Percentiles rank a stretch among this genome's conserved stretches.
Conservation (phyloP, 2,113 vertebrate genomes). For the Toxotes chatareus region DNA sequence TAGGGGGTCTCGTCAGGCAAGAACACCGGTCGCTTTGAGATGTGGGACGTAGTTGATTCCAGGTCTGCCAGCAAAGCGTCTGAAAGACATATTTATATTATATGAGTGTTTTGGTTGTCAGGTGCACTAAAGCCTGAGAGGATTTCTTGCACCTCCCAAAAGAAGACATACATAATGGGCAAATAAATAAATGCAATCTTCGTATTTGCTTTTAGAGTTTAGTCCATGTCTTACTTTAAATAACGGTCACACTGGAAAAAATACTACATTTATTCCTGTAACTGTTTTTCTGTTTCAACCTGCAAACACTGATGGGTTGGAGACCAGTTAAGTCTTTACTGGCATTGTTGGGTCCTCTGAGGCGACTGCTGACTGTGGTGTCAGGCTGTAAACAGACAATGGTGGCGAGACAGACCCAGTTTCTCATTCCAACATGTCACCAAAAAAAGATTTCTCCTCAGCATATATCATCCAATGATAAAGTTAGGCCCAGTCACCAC, state of each 20-base stretch:
- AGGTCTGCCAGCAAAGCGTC: constrained; percentile 96
- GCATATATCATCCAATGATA: constrained; percentile 9
- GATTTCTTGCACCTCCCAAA: neutral
- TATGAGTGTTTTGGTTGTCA: neutral
- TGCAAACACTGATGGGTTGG: neutral
- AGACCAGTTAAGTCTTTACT: constrained; percentile 37
- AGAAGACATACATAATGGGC: neutral
- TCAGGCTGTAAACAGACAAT: constrained; percentile 62
- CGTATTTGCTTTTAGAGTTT: neutral
- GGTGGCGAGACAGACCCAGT: constrained; percentile 38
- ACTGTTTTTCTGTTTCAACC: constrained; percentile 5
- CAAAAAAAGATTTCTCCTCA: constrained; percentile 56
- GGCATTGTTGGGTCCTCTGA: constrained; percentile 25
- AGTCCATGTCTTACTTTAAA: neutral
- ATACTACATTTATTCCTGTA: neutral
- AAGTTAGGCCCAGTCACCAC: constrained; percentile 23
- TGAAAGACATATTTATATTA: constrained; percentile 59
- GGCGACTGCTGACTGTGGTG: constrained; percentile 13
- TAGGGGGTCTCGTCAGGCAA: constrained; percentile 94
- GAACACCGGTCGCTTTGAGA: constrained; percentile 94
- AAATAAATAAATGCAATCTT: neutral
- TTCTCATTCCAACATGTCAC: constrained; percentile 59
- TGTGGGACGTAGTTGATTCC: constrained; percentile 97
- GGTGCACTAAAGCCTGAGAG: neutral
- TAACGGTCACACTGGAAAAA: neutral